A percentile compares a stretch with the other conserved stretches of the same genome.
Evolutionary conservation across 2,797 vertebrate genomes (phyloP).

Genomic region (Danio choprae): DNA sequence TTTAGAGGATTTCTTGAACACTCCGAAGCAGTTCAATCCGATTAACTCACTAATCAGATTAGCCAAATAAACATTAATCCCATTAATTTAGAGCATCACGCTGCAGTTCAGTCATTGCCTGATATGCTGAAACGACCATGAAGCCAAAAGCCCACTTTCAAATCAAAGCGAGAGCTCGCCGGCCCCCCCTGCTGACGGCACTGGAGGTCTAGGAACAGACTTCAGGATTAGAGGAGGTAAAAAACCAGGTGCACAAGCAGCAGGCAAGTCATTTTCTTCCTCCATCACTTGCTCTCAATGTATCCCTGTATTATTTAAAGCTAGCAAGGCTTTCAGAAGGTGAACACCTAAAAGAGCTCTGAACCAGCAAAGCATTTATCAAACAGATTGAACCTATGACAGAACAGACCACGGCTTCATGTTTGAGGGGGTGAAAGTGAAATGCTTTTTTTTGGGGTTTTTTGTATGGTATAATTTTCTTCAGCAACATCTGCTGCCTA

Average conservation of each 20-base stretch:
- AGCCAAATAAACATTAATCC: slow-evolving; percentile 69
- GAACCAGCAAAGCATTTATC: slow-evolving; percentile 61
- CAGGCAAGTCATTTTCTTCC: slow-evolving; percentile 35
- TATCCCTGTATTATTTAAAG: slow-evolving; percentile 6
- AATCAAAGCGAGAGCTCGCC: slow-evolving; percentile 32
- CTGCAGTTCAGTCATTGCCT: slow-evolving; percentile 57
- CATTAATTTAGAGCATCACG: slow-evolving; percentile 64
- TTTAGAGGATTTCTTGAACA: slow-evolving; percentile 3
- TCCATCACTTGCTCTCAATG: slow-evolving; percentile 17
- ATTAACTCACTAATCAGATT: slow-evolving; percentile 38
- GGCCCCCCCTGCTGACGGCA: slow-evolving; percentile 43
- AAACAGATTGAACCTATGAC: slow-evolving; percentile 60
- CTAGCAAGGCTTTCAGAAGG: slow-evolving; percentile 49
- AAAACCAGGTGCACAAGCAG: slow-evolving; percentile 1
- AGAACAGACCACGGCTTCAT: slow-evolving; percentile 47
- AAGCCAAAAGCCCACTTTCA: not conserved
- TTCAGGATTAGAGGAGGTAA: not conserved
- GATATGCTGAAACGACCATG: slow-evolving; percentile 20
- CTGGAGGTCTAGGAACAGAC: not conserved
- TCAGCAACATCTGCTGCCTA: not conserved
- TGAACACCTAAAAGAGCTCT: slow-evolving; percentile 63
- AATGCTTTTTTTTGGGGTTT: slow-evolving; percentile 10
- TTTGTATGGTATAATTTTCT: slow-evolving; percentile 33
- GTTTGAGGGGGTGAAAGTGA: slow-evolving; percentile 48
- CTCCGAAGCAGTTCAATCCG: slow-evolving; percentile 14